Evolutionary conservation across 2,797 vertebrate species (phyloP).

Genomic region (Sebastolobus alascanus): DNA sequence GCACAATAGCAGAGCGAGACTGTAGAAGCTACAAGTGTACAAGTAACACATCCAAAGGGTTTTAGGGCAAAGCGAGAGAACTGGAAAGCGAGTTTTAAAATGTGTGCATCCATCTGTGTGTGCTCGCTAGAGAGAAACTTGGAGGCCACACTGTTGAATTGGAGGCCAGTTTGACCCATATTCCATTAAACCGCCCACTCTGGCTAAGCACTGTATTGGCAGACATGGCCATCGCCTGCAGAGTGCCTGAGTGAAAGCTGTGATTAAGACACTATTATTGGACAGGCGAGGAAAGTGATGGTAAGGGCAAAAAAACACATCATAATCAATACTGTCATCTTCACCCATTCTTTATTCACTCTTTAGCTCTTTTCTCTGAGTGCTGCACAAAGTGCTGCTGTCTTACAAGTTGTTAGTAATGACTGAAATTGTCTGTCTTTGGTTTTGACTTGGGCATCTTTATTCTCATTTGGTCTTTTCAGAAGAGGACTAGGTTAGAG

Average conservation of each 20-base stretch:
- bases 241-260: slow-evolving; percentile 47
- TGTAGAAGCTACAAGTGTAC: slow-evolving; percentile 13
- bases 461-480: slow-evolving; percentile 1
- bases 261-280: slow-evolving; percentile 46
- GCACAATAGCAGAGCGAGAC: slow-evolving; percentile 32
- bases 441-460: background rate
- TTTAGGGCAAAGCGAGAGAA: slow-evolving; percentile 49
- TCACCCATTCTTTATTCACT: slow-evolving; percentile 17
- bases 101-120: slow-evolving; percentile 53
- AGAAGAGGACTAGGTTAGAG: background rate
- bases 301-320: slow-evolving; percentile 18
- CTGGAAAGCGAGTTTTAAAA: slow-evolving; percentile 38
- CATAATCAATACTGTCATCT: slow-evolving; percentile 55
- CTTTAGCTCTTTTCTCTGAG: slow-evolving; percentile 20
- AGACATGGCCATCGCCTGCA: slow-evolving; percentile 15
- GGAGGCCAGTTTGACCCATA: slow-evolving; percentile 55
- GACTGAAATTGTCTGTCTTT: slow-evolving; percentile 1
- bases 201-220: slow-evolving; percentile 42
- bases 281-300: slow-evolving; percentile 7
- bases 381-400: slow-evolving; percentile 24
- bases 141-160: slow-evolving; percentile 34
- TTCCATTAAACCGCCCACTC: slow-evolving; percentile 57
- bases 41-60: slow-evolving; percentile 20
- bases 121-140: slow-evolving; percentile 35
- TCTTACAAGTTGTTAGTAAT: background rate